Evolutionary conservation across 2,888 invertebrate species (phyloP).

Genomic region (Melinopterus prodromus): DNA sequence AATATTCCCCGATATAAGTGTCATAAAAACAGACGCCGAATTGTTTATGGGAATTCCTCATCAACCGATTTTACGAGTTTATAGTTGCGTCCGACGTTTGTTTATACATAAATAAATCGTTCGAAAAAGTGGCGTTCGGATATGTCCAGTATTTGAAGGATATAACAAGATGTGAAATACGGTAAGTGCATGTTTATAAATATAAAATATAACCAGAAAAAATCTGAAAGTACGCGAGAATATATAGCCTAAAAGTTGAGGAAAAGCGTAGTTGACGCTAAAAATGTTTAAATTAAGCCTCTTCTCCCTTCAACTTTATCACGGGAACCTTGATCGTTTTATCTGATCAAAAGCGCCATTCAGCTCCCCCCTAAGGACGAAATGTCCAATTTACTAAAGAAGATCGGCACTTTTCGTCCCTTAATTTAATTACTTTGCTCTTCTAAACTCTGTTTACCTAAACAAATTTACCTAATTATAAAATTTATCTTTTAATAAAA

Average conservation of each 20-base stretch:
- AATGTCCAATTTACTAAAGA: not conserved
- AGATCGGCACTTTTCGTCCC: not conserved
- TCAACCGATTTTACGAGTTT: not conserved
- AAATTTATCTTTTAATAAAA: not conserved
- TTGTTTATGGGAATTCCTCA: not conserved
- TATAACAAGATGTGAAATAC: not conserved
- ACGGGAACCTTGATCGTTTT: not conserved
- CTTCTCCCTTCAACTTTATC: not conserved
- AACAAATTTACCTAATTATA: not conserved
- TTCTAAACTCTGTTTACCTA: not conserved
- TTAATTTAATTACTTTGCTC: not conserved
- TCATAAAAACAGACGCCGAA: not conserved
- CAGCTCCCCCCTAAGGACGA: not conserved
- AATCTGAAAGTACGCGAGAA: not conserved
- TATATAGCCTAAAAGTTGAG: not conserved
- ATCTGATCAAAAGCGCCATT: not conserved
- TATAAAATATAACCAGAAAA: not conserved
- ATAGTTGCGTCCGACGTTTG: not conserved
- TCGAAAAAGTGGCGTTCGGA: not conserved
- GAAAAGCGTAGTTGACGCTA: not conserved
- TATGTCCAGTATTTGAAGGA: not conserved
- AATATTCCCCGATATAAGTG: not conserved
- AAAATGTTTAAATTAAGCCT: not conserved
- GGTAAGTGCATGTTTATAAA: not conserved
- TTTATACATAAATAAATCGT: conserved; percentile 4